These are phyloP conservation scores for Hypotaenidia okinawae DNA, from an alignment of 2,797 vertebrate species.

Conservation along the genomic window DNA sequence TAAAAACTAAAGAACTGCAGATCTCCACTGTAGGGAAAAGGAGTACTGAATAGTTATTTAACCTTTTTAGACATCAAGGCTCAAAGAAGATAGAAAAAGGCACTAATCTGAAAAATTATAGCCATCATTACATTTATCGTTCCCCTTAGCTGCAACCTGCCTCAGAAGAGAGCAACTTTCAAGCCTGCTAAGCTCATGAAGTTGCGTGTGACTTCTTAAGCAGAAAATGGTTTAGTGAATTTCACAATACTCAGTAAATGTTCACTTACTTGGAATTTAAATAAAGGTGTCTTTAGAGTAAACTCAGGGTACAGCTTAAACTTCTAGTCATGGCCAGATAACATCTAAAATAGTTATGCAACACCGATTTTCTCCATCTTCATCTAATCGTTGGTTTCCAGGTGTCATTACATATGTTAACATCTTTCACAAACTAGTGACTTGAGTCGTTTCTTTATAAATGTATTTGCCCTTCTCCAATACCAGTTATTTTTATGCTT, in stretches of 20 bases:
- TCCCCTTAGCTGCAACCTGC: background rate
- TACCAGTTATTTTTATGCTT: background rate
- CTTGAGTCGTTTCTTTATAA: background rate
- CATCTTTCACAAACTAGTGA: background rate
- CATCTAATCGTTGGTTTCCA: background rate
- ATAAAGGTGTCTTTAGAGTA: background rate
- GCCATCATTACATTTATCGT: background rate
- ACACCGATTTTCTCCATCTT: background rate
- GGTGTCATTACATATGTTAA: background rate
- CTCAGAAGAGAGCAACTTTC: background rate
- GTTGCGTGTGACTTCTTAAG: background rate
- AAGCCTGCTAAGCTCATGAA: background rate
- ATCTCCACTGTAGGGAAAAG: background rate
- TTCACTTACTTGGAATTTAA: background rate
- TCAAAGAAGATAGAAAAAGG: background rate
- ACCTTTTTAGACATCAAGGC: background rate
- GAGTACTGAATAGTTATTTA: background rate
- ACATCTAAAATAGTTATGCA: background rate
- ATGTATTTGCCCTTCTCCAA: background rate
- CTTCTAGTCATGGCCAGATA: background rate
- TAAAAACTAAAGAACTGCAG: background rate
- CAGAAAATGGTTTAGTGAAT: background rate
- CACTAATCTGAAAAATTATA: background rate
- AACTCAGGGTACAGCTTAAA: background rate
- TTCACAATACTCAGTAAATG: background rate